phyloP scores from a whole-genome alignment of 2,888 invertebrate genomes.

The Drosophila neonasuta region DNA sequence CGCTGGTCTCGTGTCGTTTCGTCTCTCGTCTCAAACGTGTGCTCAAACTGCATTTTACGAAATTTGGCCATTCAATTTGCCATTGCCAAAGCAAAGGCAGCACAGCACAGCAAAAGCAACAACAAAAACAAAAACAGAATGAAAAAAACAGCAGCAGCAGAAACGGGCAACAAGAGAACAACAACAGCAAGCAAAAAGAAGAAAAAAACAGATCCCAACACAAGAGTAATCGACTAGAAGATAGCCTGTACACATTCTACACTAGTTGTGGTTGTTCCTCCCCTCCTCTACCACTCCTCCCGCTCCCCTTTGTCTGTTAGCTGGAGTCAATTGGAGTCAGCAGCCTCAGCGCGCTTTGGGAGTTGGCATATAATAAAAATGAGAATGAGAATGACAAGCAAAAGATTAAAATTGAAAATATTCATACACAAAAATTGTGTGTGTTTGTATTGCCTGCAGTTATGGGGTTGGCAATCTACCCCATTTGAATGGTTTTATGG shows the following conservation, averaged over 20 bases:
- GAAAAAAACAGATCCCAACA: background rate
- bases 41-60: slow-evolving; percentile 71
- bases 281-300: too few species aligned
- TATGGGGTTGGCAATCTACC: background rate
- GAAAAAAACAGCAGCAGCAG: too few species aligned
- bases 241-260: slow-evolving; percentile 5
- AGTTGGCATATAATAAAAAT: background rate
- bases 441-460: background rate
- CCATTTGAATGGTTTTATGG: slow-evolving; percentile 18
- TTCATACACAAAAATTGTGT: background rate
- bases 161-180: slow-evolving; percentile 22
- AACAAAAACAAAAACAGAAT: slow-evolving; percentile 10
- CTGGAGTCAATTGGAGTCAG: background rate
- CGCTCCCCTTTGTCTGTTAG: too few species aligned
- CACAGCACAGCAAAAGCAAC: slow-evolving; percentile 38
- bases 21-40: slow-evolving; percentile 61
- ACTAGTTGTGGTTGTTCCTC: too few species aligned
- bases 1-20: slow-evolving; percentile 36
- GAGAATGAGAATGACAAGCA: background rate
- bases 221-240: slow-evolving; percentile 5
- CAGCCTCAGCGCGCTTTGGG: background rate
- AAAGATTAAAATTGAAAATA: slow-evolving; percentile 2
- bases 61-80: slow-evolving; percentile 74
- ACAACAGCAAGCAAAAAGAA: slow-evolving; percentile 10
- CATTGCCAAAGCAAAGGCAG: slow-evolving; percentile 57